Evolutionary conservation across 37 sponge, comb jelly and placozoan species (phyloP).

Genomic region (Spongia lamella): DNA sequence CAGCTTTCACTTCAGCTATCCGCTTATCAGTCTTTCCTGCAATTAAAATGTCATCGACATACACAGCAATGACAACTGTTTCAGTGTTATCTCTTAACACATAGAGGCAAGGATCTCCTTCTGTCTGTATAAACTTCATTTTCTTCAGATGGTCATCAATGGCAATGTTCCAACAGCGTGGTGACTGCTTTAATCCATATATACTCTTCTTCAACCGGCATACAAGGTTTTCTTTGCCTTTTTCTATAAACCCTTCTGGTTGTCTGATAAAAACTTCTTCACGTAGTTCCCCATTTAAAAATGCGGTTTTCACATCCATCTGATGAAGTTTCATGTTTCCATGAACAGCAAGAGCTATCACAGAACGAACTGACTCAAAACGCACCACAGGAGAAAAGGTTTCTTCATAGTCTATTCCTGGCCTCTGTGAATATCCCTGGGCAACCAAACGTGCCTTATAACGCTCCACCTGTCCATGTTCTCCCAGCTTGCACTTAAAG

Average conservation of each 20-base stretch:
- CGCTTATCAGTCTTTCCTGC: not conserved
- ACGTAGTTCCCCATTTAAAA: conserved; percentile 14
- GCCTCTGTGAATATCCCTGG: conserved; percentile 27
- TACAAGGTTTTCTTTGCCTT: conserved; percentile 22
- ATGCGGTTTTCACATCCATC: conserved; percentile 22
- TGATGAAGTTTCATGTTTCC: conserved; percentile 26
- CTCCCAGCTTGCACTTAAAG: conserved; percentile 7
- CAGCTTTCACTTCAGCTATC: not conserved
- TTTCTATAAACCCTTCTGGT: conserved; percentile 24
- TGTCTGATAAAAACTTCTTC: conserved; percentile 24
- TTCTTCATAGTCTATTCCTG: conserved; percentile 27
- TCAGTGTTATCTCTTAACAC: too few relatives aligned
- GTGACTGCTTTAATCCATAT: conserved; percentile 41
- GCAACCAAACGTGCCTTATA: conserved; percentile 23
- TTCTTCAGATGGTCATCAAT: conserved; percentile 29
- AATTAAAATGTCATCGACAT: too few relatives aligned
- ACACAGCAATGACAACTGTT: too few relatives aligned
- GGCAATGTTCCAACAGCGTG: conserved; percentile 20
- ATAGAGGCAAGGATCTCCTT: conserved; percentile 1
- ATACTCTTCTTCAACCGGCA: conserved; percentile 32
- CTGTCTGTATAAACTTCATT: conserved; percentile 16
- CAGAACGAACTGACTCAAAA: conserved; percentile 26
- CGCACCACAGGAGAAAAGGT: conserved; percentile 25
- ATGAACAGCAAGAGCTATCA: conserved; percentile 23
- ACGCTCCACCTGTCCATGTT: conserved; percentile 5